Percentiles rank a stretch among this genome's conserved stretches.
Evolutionary conservation across 2,888 invertebrate genomes (phyloP).

Genomic region (Tetanocera ferruginea): DNA sequence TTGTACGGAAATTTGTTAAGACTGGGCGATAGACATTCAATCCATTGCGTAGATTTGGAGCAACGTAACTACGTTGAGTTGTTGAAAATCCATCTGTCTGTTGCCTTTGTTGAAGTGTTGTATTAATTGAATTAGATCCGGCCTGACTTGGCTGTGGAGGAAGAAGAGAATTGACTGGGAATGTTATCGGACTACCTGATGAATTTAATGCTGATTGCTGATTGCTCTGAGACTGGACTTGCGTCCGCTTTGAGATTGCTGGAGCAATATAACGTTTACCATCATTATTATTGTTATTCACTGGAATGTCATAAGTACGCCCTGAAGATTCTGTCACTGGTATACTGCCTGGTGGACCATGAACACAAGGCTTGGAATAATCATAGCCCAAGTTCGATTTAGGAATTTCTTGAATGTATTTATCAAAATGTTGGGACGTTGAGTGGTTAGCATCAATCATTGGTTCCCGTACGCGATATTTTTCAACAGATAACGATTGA

Average conservation of each 20-base stretch:
- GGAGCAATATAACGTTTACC: slow-evolving; percentile 66
- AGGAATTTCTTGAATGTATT: slow-evolving; percentile 54
- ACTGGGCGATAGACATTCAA: slow-evolving; percentile 47
- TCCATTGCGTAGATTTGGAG: slow-evolving; percentile 64
- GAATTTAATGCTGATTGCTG: not conserved
- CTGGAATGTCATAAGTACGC: slow-evolving; percentile 61
- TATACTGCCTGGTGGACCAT: slow-evolving; percentile 54
- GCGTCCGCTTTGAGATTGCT: slow-evolving; percentile 57
- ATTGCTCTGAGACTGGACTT: slow-evolving; percentile 47
- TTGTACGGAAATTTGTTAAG: slow-evolving; percentile 52
- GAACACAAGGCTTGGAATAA: slow-evolving; percentile 54
- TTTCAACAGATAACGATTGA: slow-evolving; percentile 38
- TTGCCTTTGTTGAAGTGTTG: slow-evolving; percentile 41
- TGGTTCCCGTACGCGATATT: slow-evolving; percentile 53
- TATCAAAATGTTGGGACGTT: slow-evolving; percentile 60
- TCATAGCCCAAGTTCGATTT: slow-evolving; percentile 56
- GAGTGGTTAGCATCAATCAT: slow-evolving; percentile 57
- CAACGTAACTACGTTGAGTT: slow-evolving; percentile 67
- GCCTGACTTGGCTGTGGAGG: slow-evolving; percentile 50
- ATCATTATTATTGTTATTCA: slow-evolving; percentile 59
- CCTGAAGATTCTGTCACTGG: slow-evolving; percentile 63
- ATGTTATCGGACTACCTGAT: slow-evolving; percentile 38
- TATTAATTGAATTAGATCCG: slow-evolving; percentile 44
- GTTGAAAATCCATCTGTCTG: slow-evolving; percentile 48
- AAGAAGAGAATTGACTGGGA: slow-evolving; percentile 51